Evolutionary conservation across 2,888 invertebrate species (phyloP).

Genomic region (Parnassius smintheus): DNA sequence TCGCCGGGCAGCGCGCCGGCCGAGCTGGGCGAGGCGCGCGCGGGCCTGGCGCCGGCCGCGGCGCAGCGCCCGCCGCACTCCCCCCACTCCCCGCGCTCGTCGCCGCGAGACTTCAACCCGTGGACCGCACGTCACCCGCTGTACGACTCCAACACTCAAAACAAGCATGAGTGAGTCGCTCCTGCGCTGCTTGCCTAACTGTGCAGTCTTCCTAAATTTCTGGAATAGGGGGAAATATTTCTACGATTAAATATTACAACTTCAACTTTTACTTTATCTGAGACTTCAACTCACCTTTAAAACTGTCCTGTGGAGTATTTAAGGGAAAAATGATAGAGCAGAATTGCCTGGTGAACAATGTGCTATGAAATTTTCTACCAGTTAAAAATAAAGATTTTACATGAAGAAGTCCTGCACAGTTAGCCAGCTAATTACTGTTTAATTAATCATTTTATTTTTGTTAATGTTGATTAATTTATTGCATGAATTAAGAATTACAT

Average conservation of each 20-base stretch:
- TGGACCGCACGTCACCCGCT: conserved; percentile 70
- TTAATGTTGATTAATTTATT: conserved; percentile 63
- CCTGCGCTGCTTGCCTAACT: conserved; percentile 24
- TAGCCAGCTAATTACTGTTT: conserved; percentile 28
- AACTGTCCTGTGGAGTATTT: too few species aligned
- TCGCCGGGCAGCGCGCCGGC: conserved; percentile 44
- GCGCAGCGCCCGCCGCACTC: conserved; percentile 46
- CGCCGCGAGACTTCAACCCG: conserved; percentile 60
- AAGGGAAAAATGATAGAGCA: too few species aligned
- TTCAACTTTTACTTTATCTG: too few species aligned
- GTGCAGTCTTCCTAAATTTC: conserved; percentile 13
- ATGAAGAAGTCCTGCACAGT: conserved; percentile 10
- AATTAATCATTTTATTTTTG: conserved; percentile 45
- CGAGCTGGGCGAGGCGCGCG: neutral
- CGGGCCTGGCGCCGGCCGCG: conserved; percentile 49
- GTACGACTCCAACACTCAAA: conserved; percentile 58
- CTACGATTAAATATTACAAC: too few species aligned
- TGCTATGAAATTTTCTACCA: too few species aligned
- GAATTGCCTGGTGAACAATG: too few species aligned
- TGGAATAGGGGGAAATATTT: too few species aligned
- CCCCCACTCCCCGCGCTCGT: conserved; percentile 39
- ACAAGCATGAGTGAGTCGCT: conserved; percentile 48
- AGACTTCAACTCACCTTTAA: too few species aligned
- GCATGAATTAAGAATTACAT: conserved; percentile 54
- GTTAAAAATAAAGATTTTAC: neutral